Evolutionary conservation across 1,140 invertebrate genomes (phyloP).

Genomic region (Bombus waltoni): DNA sequence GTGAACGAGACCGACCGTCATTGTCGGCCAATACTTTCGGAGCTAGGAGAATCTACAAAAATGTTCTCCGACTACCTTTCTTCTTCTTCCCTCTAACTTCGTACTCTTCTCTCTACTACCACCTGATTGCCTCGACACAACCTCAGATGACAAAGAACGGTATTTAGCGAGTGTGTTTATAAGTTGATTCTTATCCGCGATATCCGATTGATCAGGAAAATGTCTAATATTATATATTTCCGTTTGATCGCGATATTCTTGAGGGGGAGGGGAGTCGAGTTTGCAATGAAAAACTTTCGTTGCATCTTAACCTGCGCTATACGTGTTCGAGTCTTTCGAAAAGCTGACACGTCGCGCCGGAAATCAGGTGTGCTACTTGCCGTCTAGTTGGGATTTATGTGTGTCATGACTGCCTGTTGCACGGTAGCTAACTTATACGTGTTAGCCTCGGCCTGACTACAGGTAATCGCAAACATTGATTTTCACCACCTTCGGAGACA

Average conservation of each 20-base stretch:
- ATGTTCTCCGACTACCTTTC: slow-evolving; percentile 38
- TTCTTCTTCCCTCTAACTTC: neutral
- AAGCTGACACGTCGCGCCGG: slow-evolving; percentile 57
- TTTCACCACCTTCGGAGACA: neutral
- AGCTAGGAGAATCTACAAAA: slow-evolving; percentile 40
- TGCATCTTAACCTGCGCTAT: neutral
- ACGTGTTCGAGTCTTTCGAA: slow-evolving; percentile 34
- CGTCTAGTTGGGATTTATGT: slow-evolving; percentile 77
- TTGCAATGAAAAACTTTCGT: too few relatives aligned
- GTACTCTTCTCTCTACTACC: neutral
- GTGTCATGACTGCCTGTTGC: slow-evolving; percentile 81
- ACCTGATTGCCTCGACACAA: slow-evolving; percentile 2
- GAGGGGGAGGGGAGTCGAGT: too few relatives aligned
- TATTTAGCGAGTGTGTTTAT: slow-evolving; percentile 10
- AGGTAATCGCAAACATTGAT: slow-evolving; percentile 37
- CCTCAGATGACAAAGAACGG: slow-evolving; percentile 23
- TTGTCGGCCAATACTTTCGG: slow-evolving; percentile 62
- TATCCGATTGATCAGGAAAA: neutral
- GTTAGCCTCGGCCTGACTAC: slow-evolving; percentile 49
- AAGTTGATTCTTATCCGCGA: slow-evolving; percentile 29
- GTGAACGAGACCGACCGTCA: slow-evolving; percentile 32
- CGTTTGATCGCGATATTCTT: too few relatives aligned
- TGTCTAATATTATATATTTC: too few relatives aligned
- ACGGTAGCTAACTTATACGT: slow-evolving; percentile 65
- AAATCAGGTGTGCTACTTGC: slow-evolving; percentile 69